Evolutionary conservation across 2,888 invertebrate species (phyloP).

Genomic region (Melanchra persicariae): DNA sequence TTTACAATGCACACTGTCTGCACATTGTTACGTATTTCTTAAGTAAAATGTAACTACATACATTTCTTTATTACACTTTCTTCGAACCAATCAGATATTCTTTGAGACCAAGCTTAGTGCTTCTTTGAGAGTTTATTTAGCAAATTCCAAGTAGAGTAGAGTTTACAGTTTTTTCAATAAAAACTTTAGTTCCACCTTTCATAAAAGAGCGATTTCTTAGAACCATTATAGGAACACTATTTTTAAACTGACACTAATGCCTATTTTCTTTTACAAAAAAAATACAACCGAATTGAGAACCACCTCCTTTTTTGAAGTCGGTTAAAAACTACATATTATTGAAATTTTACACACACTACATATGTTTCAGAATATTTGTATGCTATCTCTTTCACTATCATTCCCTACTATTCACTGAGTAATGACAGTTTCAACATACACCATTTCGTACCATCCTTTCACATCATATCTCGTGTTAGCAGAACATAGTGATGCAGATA

Average conservation of each 20-base stretch:
- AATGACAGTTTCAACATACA: constrained; percentile 48
- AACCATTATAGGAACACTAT: too few relatives aligned
- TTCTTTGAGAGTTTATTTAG: not conserved
- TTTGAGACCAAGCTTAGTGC: not conserved
- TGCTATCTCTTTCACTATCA: constrained; percentile 19
- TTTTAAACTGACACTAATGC: too few relatives aligned
- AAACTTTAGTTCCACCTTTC: not conserved
- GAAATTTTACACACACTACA: not conserved
- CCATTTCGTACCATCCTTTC: constrained; percentile 48
- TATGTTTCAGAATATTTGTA: not conserved
- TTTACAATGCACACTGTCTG: not conserved
- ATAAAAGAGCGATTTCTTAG: too few relatives aligned
- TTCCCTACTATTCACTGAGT: not conserved
- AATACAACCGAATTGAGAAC: too few relatives aligned
- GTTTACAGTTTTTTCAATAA: not conserved
- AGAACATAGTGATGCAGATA: constrained; percentile 70
- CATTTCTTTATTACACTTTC: not conserved
- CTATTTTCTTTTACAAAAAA: too few relatives aligned
- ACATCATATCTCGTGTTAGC: constrained; percentile 58
- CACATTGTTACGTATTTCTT: not conserved
- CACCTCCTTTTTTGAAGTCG: too few relatives aligned
- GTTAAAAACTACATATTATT: too few relatives aligned
- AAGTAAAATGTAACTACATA: not conserved
- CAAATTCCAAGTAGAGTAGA: not conserved
- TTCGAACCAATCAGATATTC: not conserved